Evolutionary conservation across 2,113 vertebrate species (phyloP), one percentile per base, ranked within the genome.

Genomic region (Hippolais icterina): DNA sequence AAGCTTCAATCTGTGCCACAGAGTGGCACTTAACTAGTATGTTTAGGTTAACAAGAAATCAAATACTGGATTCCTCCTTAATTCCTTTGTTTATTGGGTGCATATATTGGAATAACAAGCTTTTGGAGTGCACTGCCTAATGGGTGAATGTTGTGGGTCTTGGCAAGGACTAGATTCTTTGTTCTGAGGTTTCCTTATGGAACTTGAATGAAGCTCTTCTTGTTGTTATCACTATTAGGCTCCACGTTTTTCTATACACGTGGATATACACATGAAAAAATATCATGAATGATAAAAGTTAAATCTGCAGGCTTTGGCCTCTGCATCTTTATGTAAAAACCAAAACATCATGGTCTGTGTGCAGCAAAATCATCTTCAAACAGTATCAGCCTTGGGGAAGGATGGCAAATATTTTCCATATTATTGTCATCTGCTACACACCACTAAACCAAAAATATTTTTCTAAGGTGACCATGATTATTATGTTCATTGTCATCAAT

Each of bases 311-410:
- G 11, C 11, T 87, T 90, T 56, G 29, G 10, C 12, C 3, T 85
- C 56, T 59, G 2, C 50, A 25, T 46, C 53, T 78, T 53, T 13
- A 69, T 76, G 4, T 41, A 86, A 61, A 91, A 50, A 19, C 22
- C 31, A 76, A 76, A 90, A 54, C 5, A 29, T 63, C 0, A 0
- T 52, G 82, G 33, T 15, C 23, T 12, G 49, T 1, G 1, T 80
- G 57, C 41, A 87, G 44, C 5, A 89, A 71, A 89, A 76, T 75
- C 5, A 9, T 63, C 66, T 87, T 72, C 37, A 66, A 70, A 35
- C 24, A 33, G 1, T 78, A 23, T 46, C 24, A 69, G 4, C 7
- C 27, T 69, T 74, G n/a, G 29, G 5, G 9, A 81, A 61, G 59
- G 25, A n/a, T 31, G 75, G 22, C 6, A 76, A 89, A 68, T 15